phyloP scores from a whole-genome alignment of 2,888 invertebrate species.

The Caradrina kadenii region DNA sequence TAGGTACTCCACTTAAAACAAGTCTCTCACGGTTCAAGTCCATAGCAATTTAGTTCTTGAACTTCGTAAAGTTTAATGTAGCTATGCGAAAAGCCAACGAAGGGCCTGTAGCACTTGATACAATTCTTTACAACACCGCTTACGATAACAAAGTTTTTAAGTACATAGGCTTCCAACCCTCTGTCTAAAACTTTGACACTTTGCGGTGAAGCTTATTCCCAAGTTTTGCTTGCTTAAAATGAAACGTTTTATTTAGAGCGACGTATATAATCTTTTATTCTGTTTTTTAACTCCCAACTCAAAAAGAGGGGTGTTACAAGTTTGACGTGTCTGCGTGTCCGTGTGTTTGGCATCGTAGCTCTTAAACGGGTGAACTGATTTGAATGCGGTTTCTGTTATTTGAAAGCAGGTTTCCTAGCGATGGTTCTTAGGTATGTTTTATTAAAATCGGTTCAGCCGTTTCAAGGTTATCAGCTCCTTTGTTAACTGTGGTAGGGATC shows the following conservation, averaged over 20 bases:
- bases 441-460: too few relatives aligned
- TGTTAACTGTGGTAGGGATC: too few relatives aligned
- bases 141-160: conserved; percentile 31
- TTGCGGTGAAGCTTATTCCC: conserved; percentile 15
- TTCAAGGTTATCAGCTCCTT: too few relatives aligned
- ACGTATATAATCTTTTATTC: too few relatives aligned
- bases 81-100: neutral
- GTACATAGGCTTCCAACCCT: neutral
- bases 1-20: neutral
- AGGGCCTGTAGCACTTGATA: conserved; percentile 7
- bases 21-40: neutral
- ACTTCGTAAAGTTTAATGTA: neutral
- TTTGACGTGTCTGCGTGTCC: too few relatives aligned
- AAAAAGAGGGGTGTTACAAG: too few relatives aligned
- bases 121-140: neutral
- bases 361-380: too few relatives aligned
- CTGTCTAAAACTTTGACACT: conserved; percentile 51
- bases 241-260: neutral
- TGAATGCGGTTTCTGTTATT: too few relatives aligned
- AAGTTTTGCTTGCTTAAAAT: conserved; percentile 22
- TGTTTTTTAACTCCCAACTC: too few relatives aligned
- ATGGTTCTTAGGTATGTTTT: too few relatives aligned
- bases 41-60: neutral
- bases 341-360: too few relatives aligned
- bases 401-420: too few relatives aligned